A percentile compares a stretch with the other conserved stretches of the same genome.
These are phyloP conservation scores for Drosophila saltans DNA, from an alignment of 1,140 invertebrate genomes.

Conservation along the genomic window DNA sequence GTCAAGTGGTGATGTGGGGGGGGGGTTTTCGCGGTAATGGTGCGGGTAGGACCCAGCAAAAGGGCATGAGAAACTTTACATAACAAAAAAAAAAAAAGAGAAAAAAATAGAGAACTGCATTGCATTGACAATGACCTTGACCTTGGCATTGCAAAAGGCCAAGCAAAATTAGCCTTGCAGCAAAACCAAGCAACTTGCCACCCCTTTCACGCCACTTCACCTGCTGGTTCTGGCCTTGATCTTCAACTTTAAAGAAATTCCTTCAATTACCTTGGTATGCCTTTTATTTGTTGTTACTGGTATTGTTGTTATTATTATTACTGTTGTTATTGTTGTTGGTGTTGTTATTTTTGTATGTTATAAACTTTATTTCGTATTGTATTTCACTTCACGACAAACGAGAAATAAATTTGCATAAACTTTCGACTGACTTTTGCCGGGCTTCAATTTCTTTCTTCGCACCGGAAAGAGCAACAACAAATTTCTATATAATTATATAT, in stretches of 20 bases:
- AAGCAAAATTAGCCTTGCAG: conserved; percentile 30
- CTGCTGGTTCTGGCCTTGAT: conserved; percentile 53
- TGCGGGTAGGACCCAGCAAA: no score
- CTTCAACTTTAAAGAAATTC: conserved; percentile 49
- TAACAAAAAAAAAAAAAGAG: conserved; percentile 67
- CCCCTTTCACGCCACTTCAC: not conserved
- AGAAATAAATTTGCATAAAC: conserved; percentile 71
- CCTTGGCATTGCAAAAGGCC: conserved; percentile 58
- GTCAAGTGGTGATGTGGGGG: not conserved
- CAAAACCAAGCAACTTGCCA: conserved; percentile 6
- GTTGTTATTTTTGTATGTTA: conserved; percentile 15
- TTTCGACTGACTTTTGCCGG: conserved; percentile 48
- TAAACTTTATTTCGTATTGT: conserved; percentile 6
- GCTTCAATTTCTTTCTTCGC: conserved; percentile 57
- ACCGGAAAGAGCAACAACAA: conserved; percentile 46
- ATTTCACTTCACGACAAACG: conserved; percentile 15
- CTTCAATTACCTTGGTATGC: conserved; percentile 51
- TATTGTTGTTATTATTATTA: not conserved
- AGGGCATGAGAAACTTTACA: conserved; percentile 50
- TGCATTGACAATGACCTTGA: conserved; percentile 68
- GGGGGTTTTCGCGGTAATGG: no score
- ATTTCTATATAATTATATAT: conserved; percentile 3
- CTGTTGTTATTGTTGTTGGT: not conserved
- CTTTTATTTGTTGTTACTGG: conserved; percentile 14
- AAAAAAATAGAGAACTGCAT: conserved; percentile 50